Conservation (phyloP, 2,888 invertebrate species). For the Drosophila gaucha region DNA sequence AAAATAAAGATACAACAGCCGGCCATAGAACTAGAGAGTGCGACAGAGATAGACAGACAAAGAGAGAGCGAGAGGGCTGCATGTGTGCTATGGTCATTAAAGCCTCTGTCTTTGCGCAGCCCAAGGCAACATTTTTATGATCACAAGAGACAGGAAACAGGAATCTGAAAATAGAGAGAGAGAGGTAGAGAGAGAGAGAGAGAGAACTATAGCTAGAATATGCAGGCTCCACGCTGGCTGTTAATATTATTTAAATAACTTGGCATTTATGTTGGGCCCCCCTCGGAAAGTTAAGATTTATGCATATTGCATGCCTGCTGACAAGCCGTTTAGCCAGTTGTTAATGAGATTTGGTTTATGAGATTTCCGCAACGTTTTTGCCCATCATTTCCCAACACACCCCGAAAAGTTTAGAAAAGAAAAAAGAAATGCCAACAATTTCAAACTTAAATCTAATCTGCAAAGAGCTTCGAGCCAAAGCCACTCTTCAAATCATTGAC, state of each 20-base stretch:
- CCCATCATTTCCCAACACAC: slow-evolving; percentile 9
- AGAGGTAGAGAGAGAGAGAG: not conserved
- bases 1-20: slow-evolving; percentile 33
- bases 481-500: slow-evolving; percentile 57
- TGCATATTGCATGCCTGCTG: slow-evolving; percentile 56
- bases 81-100: slow-evolving; percentile 29
- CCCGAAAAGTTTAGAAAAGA: not conserved
- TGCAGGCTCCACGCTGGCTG: slow-evolving; percentile 23
- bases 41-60: not conserved
- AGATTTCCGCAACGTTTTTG: slow-evolving; percentile 9
- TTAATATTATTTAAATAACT: slow-evolving; percentile 53
- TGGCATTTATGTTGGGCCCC: slow-evolving; percentile 23
- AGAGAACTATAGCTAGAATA: slow-evolving; percentile 1
- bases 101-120: slow-evolving; percentile 21
- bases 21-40: not conserved
- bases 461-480: slow-evolving; percentile 13
- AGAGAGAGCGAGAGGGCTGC: not conserved
- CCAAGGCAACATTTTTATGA: slow-evolving; percentile 55
- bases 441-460: slow-evolving; percentile 6
- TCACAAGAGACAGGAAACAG: slow-evolving; percentile 47
- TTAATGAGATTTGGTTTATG: slow-evolving; percentile 47
- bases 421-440: slow-evolving; percentile 16
- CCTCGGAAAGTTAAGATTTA: slow-evolving; percentile 61
- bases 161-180: slow-evolving; percentile 14
- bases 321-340: slow-evolving; percentile 52